Base-by-base conservation (phyloP, 2,888 invertebrate genomes). In the Prenolepis imparis region DNA sequence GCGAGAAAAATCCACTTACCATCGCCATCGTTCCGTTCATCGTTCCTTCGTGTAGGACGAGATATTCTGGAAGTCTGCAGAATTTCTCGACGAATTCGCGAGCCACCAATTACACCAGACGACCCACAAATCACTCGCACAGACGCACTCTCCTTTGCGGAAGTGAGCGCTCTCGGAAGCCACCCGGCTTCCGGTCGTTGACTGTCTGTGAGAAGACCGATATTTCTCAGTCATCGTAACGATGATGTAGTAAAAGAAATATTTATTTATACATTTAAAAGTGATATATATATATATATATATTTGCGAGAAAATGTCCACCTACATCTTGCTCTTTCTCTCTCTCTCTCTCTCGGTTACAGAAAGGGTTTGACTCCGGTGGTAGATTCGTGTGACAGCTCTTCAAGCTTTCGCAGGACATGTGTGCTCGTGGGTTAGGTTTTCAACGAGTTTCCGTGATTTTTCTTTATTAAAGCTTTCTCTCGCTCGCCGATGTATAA, bases 1-100 rank as follows among this genome's bases (percentile, higher is more conserved):
- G 3, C 28, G 28, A n/a, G n/a, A 28, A 28, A 28, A 28, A 28
- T 28, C 28, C 3, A 89, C 93, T 93, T 78, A 94, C 94, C 94
- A 94, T 93, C 72, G 93, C 91, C 92, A 94, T 91, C 85, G 93
- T 92, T 86, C 94, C 94, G 90, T 94, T 94, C 94, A 94, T 94
- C 87, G 80, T 92, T 84, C 61, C 61, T 84, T 80, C 75, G 73
- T 72, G 78, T 44, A 83, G 80, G 84, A 85, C 39, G 82, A 83
- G 68, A 55, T 52, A 66, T 28, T 68, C 70, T 67, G 8, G 36
- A 3, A 39, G 24, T 28, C 59, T 3, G 18, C 32, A 32, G 21
- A 15, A 41, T 21, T n/a, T 15, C 52, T 57, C 6, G 68, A 57
- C 21, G 39, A n/a, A 2, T 4, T n/a, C 67, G 41, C 67, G 32